Conservation (phyloP, 2,888 invertebrate species). For the Brenthis hecate region DNA sequence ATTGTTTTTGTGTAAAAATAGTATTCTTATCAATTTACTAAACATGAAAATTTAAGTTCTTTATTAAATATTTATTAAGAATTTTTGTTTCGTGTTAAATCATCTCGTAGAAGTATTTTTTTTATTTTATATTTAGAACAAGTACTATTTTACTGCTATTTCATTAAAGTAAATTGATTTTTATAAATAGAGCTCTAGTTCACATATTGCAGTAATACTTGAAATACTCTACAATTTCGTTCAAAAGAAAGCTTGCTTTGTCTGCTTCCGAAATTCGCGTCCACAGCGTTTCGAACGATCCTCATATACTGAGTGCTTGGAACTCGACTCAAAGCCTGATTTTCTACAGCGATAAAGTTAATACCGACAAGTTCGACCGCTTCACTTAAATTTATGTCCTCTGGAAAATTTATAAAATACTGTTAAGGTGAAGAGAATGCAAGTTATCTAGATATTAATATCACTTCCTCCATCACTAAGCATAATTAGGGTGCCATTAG, state of each 20-base stretch:
- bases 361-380: constrained; percentile 29
- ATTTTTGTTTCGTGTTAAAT: too few relatives aligned
- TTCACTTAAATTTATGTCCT: constrained; percentile 15
- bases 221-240: constrained; percentile 32
- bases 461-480: too few relatives aligned
- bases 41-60: too few relatives aligned
- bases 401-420: constrained; percentile 12
- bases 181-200: constrained; percentile 7
- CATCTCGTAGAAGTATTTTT: too few relatives aligned
- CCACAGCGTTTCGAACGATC: constrained; percentile 27
- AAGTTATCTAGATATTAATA: not conserved
- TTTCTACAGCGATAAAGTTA: constrained; percentile 35
- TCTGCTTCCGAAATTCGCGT: constrained; percentile 32
- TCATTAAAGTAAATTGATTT: constrained; percentile 10
- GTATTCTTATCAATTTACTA: too few relatives aligned
- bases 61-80: too few relatives aligned
- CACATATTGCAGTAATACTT: constrained; percentile 18
- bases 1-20: too few relatives aligned
- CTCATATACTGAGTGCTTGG: constrained; percentile 39
- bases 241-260: constrained; percentile 35
- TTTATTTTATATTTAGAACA: not conserved
- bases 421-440: not conserved
- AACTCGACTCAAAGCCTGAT: constrained; percentile 36
- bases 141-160: constrained; percentile 1
- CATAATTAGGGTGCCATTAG: too few relatives aligned